phyloP scores from a whole-genome alignment of 1,140 invertebrate species.

The Drepana arcuata region DNA sequence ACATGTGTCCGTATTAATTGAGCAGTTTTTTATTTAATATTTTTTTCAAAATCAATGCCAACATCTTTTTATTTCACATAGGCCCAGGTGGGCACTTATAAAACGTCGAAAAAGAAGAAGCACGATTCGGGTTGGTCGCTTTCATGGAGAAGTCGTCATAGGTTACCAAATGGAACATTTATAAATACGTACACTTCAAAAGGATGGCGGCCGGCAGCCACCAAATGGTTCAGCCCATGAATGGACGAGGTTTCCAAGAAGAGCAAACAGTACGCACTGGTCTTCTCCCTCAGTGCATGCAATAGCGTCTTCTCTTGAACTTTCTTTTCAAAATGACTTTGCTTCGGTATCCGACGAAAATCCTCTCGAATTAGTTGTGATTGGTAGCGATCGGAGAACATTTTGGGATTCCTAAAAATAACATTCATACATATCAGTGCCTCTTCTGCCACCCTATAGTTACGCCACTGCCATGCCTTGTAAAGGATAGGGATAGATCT shows the following conservation, averaged over 20 bases:
- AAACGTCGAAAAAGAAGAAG: too few species aligned
- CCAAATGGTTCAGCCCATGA: slow-evolving; percentile 55
- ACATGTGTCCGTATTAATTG: too few species aligned
- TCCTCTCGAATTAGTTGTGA: slow-evolving; percentile 30
- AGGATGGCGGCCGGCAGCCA: slow-evolving; percentile 43
- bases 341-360: slow-evolving; percentile 4
- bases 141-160: neutral
- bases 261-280: slow-evolving; percentile 37
- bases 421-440: too few species aligned
- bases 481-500: too few species aligned
- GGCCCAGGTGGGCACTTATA: too few species aligned
- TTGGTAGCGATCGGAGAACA: slow-evolving; percentile 23
- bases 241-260: slow-evolving; percentile 61
- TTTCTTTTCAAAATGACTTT: neutral
- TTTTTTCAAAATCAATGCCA: too few species aligned
- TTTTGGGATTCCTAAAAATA: too few species aligned
- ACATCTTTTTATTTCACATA: too few species aligned
- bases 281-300: slow-evolving; percentile 14
- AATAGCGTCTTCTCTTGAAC: slow-evolving; percentile 6
- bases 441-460: too few species aligned
- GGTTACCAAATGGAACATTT: slow-evolving; percentile 1
- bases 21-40: too few species aligned
- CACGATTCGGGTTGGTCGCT: too few species aligned
- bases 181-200: slow-evolving; percentile 53
- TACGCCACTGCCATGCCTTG: too few species aligned